A percentile compares a stretch with the other conserved stretches of the same genome.
phyloP scores from a whole-genome alignment of 2,888 invertebrate genomes.

The Plusia festucae region DNA sequence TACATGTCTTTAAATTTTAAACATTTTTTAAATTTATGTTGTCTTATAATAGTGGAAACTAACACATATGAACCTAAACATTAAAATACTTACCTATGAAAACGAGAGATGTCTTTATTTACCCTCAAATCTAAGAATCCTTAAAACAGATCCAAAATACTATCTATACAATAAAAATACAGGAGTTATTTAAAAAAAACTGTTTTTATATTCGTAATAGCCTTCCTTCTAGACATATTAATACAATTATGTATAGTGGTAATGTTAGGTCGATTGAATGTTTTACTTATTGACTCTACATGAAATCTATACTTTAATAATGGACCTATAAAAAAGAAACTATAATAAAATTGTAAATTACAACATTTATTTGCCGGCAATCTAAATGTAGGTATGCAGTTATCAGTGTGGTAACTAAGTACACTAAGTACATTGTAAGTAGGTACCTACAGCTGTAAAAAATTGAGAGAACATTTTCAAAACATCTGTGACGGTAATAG shows the following conservation, averaged over 20 bases:
- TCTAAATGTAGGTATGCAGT: no score
- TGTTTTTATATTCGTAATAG: background rate
- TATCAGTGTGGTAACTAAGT: no score
- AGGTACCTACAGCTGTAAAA: no score
- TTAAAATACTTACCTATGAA: slow-evolving; percentile 40
- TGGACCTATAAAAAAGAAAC: no score
- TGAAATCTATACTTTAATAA: no score
- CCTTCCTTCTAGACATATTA: background rate
- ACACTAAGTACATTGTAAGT: no score
- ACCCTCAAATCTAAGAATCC: background rate
- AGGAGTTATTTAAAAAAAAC: background rate
- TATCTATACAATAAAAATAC: background rate
- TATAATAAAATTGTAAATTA: no score
- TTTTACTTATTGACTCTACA: slow-evolving; percentile 4
- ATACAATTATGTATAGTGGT: no score
- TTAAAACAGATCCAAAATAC: no score
- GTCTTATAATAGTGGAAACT: slow-evolving; percentile 21
- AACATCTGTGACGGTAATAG: no score
- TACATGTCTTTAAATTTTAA: background rate
- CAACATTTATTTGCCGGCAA: no score
- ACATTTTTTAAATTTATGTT: slow-evolving; percentile 12
- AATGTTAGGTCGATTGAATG: background rate
- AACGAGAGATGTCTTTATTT: slow-evolving; percentile 12
- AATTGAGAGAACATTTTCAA: no score
- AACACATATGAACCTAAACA: slow-evolving; percentile 24